Evolutionary conservation across 2,113 vertebrate genomes (phyloP), one percentile per base, ranked within the genome.

Genomic region (Oenanthe oenanthe): DNA sequence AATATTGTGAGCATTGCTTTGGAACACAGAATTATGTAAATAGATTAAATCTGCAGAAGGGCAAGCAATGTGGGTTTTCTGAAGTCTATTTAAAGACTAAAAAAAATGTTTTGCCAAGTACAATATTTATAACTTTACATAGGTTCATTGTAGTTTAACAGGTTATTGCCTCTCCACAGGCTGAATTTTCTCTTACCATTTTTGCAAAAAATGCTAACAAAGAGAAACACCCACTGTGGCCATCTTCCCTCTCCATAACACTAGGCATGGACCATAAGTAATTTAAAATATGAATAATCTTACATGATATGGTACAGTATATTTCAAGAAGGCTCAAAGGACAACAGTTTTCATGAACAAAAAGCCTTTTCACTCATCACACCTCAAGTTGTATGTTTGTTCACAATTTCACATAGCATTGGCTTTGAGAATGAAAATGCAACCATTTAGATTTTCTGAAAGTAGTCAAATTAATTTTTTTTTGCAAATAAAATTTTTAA

Each of bases 251-350:
- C 32, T 78, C 31, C 56, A 76, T 38, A 89, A 67, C 21, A 43
- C 26, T 51, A 62, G 36, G n/a, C 42, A 81, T 24, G n/a, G 19
- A 56, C 53, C 60, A 86, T 60, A 93, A 88, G 53, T 74, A 67
- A 92, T 86, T 93, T 93, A 56, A 83, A 90, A 65, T 78, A 77
- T 90, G 31, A 74, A 79, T 85, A 84, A 79, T 36, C 63, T 80
- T 71, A 80, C 25, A 60, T 36, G 25, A 70, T 29, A 67, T 20
- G 21, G 36, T 53, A 74, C 0, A 1, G 36, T 50, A 61, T 28
- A 90, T 84, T 77, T 71, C 60, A 94, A 88, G 68, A 85, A 74
- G 76, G n/a, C 75, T 77, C 53, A 77, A 60, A 78, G 45, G 34
- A 80, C 36, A 67, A 85, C 12, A 67, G 40, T 18, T 89, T 89